phyloP scores from a whole-genome alignment of 2,888 invertebrate species.

The Archaeoteleia sp. region DNA sequence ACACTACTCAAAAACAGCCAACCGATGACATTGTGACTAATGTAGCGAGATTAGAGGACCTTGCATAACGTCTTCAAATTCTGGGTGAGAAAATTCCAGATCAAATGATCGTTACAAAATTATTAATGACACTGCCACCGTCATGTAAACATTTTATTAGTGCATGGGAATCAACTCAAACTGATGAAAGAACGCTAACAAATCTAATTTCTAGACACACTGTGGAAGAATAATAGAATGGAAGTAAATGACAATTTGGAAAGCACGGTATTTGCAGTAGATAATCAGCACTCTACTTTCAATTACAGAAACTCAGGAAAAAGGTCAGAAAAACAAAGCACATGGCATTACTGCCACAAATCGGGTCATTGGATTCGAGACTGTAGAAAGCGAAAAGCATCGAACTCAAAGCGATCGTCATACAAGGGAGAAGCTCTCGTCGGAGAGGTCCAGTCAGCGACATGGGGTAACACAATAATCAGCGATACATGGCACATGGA shows the following conservation, averaged over 20 bases:
- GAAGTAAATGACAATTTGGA: neutral
- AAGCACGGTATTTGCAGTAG: neutral
- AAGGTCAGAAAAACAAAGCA: neutral
- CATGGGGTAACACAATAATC: neutral
- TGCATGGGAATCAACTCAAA: conserved; percentile 51
- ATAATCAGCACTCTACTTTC: conserved; percentile 10
- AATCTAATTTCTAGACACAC: conserved; percentile 39
- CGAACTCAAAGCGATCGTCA: neutral
- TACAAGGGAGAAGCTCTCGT: conserved; percentile 7
- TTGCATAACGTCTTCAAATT: conserved; percentile 41
- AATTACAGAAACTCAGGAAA: neutral
- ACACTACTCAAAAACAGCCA: conserved; percentile 32
- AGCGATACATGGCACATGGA: conserved; percentile 7
- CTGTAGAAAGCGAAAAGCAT: conserved; percentile 18
- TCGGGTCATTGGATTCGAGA: conserved; percentile 24
- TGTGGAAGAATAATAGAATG: conserved; percentile 32
- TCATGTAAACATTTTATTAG: conserved; percentile 54
- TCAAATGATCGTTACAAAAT: conserved; percentile 55
- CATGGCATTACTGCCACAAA: conserved; percentile 15
- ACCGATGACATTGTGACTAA: conserved; percentile 51
- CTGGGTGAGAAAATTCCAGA: conserved; percentile 49
- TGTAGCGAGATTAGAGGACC: conserved; percentile 53
- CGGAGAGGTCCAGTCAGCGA: conserved; percentile 7
- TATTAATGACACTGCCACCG: conserved; percentile 51
- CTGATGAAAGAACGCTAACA: conserved; percentile 29